A percentile compares a stretch with the other conserved stretches of the same genome.
phyloP scores from a whole-genome alignment of 2,797 vertebrate genomes.

The Sebastolobus alascanus region DNA sequence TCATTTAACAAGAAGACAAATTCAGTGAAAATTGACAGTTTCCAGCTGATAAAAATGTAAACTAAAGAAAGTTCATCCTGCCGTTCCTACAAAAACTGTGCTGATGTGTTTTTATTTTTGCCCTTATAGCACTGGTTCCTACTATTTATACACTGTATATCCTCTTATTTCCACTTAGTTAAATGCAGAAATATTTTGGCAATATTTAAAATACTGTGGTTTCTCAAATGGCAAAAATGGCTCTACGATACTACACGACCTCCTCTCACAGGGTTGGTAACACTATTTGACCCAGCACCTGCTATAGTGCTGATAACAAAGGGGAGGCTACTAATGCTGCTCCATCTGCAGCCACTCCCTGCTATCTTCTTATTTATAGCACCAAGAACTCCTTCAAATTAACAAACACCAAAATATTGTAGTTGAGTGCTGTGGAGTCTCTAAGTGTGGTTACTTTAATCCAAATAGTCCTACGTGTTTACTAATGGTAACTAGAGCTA shows the following conservation, averaged over 20 bases:
- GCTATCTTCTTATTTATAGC: constrained; percentile 70
- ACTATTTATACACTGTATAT: constrained; percentile 59
- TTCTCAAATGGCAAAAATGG: constrained; percentile 61
- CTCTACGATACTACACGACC: constrained; percentile 59
- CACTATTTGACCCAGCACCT: constrained; percentile 66
- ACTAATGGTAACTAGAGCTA: constrained; percentile 50
- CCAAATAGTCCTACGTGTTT: constrained; percentile 40
- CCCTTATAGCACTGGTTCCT: constrained; percentile 55
- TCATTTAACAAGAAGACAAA: constrained; percentile 17
- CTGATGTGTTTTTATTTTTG: constrained; percentile 47
- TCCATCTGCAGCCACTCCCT: constrained; percentile 63
- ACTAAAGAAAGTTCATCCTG: constrained; percentile 46
- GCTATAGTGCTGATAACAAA: constrained; percentile 75
- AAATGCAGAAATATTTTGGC: constrained; percentile 81
- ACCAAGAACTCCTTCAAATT: constrained; percentile 74
- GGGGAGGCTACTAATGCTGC: constrained; percentile 39
- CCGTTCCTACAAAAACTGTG: constrained; percentile 70
- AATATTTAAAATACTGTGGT: constrained; percentile 79
- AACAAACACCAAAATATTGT: constrained; percentile 42
- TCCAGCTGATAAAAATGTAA: constrained; percentile 47
- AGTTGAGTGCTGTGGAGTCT: constrained; percentile 34
- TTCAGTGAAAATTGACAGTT: constrained; percentile 20
- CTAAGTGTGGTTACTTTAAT: constrained; percentile 46
- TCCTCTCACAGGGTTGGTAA: constrained; percentile 54
- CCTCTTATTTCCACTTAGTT: constrained; percentile 55